Percentiles rank a stretch among this genome's conserved stretches.
phyloP scores from a whole-genome alignment of 2,113 vertebrate species.

The Grallaria varia region DNA sequence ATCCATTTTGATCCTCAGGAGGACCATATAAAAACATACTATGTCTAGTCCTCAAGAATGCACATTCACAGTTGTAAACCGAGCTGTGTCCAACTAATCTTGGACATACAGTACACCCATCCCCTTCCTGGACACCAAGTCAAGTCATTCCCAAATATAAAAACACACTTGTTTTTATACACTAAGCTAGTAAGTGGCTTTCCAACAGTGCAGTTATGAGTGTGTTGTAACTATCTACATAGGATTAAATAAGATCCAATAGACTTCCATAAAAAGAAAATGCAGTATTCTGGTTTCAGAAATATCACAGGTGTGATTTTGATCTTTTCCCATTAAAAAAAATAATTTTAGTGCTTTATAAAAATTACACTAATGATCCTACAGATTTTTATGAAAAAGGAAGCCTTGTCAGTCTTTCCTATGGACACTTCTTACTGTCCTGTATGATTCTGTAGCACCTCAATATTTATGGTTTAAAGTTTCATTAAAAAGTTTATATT shows the following conservation, averaged over 20 bases:
- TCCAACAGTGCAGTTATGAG: background rate
- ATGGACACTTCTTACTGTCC: background rate
- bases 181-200: background rate
- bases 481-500: background rate
- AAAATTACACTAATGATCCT: background rate
- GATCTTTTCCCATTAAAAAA: background rate
- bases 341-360: background rate
- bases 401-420: background rate
- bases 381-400: background rate
- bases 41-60: background rate
- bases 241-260: background rate
- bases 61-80: background rate
- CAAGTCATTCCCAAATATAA: background rate
- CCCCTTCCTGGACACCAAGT: background rate
- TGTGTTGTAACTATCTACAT: background rate
- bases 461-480: background rate
- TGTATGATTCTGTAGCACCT: background rate
- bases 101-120: accelerated
- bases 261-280: background rate
- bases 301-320: background rate
- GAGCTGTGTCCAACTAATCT: background rate
- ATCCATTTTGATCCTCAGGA: background rate
- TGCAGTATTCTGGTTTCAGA: background rate
- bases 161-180: background rate
- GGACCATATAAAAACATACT: background rate